Evolutionary conservation across 2,888 invertebrate genomes (phyloP), one percentile per base, ranked within the genome.

Genomic region (Lypha dubia): DNA sequence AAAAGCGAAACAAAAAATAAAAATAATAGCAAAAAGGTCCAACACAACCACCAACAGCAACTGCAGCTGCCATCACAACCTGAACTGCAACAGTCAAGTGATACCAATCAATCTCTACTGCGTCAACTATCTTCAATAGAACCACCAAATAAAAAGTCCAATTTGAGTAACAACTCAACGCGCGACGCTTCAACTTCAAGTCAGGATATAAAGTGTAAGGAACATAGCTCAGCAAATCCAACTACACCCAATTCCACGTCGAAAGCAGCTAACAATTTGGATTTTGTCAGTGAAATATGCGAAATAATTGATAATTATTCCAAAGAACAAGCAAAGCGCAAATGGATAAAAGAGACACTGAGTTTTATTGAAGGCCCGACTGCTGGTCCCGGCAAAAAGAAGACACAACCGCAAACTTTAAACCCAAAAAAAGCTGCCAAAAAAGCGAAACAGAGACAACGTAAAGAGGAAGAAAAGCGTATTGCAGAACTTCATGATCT

Each of bases 341-440:
- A 90, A 71, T 92, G 92, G 92, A 89, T 92, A 15, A 90, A 92
- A 60, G 91, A 92, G 65, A 90, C 91, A 0, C 87, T 92, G 0
- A 91, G 90, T 60, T 92, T 90, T 75, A 92, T 92, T 73, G 92
- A 92, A 86, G 92, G 90, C 11, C 87, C 88, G 6, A 87, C 81
- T 6, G 44, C 85, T 15, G 65, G 88, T 38, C 87, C 62, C 11
- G 86, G 86, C 20, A 87, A 86, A 49, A 84, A 88, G 20, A 87
- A 89, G 1, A 85, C 88, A 1, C 91, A 91, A 75, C 91, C 90
- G n/a, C 90, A 91, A 58, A 89, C 91, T 3, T 75, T 88, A 5
- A 92, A 90, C 84, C 91, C 91, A 4, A 92, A 92, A 80, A 92
- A 92, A 77, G 92, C 92, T 0, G 92, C 92, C 5, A 92, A 92